Conservation (phyloP, 1,140 invertebrate genomes). For the Temnothorax nylanderi region DNA sequence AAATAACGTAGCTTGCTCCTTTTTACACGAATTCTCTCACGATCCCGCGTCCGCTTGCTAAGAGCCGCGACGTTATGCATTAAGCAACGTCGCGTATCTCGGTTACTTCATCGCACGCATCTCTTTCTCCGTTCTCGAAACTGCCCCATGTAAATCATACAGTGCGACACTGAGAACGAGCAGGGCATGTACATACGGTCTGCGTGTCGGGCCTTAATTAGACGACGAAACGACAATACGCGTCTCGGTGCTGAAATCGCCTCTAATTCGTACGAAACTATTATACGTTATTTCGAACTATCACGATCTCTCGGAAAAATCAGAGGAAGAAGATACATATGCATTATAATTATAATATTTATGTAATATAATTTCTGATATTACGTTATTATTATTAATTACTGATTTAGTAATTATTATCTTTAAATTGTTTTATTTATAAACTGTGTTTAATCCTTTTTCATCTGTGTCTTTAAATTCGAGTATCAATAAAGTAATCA, state of each 20-base stretch:
- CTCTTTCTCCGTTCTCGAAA: constrained; percentile 49
- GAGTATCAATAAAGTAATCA: no score
- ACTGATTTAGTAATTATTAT: not conserved
- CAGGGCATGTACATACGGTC: constrained; percentile 10
- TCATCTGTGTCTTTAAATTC: not conserved
- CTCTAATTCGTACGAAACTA: constrained; percentile 3
- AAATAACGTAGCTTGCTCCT: constrained; percentile 33
- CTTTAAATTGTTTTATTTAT: not conserved
- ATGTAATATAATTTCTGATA: not conserved
- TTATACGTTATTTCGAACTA: not conserved
- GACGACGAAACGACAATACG: constrained; percentile 52
- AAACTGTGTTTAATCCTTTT: not conserved
- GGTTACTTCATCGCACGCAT: constrained; percentile 61
- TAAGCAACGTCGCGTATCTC: constrained; percentile 63
- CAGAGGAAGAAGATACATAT: not conserved
- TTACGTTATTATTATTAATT: not conserved
- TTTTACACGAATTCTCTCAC: constrained; percentile 69
- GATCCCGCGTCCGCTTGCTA: constrained; percentile 42
- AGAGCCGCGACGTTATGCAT: constrained; percentile 51
- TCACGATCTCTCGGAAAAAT: not conserved
- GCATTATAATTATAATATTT: not conserved
- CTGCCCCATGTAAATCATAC: constrained; percentile 63
- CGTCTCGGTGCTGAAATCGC: constrained; percentile 2
- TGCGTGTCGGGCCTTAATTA: constrained; percentile 57
- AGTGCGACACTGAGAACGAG: constrained; percentile 35